phyloP scores from a whole-genome alignment of 2,113 vertebrate genomes.

The Emydura subglobosa region DNA sequence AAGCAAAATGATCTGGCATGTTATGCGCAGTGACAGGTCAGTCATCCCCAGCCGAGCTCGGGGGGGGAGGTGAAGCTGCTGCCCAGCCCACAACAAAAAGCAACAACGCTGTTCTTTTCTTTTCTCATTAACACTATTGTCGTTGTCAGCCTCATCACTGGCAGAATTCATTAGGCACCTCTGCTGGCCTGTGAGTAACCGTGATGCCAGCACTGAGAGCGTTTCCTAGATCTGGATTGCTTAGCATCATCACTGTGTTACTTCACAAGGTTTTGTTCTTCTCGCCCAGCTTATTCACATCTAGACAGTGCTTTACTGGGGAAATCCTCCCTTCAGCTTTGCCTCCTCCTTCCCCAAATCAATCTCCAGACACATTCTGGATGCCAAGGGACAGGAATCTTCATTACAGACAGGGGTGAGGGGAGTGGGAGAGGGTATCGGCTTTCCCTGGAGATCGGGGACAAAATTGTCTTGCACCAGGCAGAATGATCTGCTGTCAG shows the following conservation, averaged over 20 bases:
- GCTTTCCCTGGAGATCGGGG: not conserved
- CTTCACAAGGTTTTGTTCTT: not conserved
- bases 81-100: accelerated
- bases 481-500: not conserved
- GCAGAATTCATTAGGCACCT: not conserved
- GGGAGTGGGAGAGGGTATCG: not conserved
- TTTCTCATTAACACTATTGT: accelerated
- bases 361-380: accelerated
- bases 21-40: accelerated
- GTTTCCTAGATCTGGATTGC: not conserved
- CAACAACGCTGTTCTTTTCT: not conserved
- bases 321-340: not conserved
- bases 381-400: not conserved
- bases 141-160: accelerated
- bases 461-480: not conserved
- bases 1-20: accelerated
- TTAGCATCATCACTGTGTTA: not conserved
- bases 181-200: not conserved
- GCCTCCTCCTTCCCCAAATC: not conserved
- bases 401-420: accelerated
- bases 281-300: not conserved
- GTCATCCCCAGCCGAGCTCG: accelerated
- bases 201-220: not conserved
- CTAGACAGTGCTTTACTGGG: not conserved
- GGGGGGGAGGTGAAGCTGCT: not conserved